Evolutionary conservation across 2,113 vertebrate genomes (phyloP), one percentile per base, ranked within the genome.

Genomic region (Tenrec ecaudatus): DNA sequence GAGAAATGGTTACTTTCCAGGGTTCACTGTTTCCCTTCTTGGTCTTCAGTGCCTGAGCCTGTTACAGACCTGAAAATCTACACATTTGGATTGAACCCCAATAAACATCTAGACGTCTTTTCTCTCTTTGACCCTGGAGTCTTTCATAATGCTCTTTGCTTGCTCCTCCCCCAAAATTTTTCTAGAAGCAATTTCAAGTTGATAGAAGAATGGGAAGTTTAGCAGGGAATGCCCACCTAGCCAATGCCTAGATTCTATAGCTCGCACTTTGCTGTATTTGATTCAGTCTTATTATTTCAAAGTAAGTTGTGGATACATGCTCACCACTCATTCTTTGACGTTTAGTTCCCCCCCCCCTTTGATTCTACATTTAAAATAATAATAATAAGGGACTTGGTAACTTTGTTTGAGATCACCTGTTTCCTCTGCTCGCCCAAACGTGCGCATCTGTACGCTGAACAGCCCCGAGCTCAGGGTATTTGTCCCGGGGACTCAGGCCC

Each of bases 1-100:
- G 69, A 53, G 82, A 75, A 15, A 71, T 17, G 1, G 27, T 31
- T 82, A 47, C 75, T 90, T 57, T 89, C n/a, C 58, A 85, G 6
- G 4, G 36, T 2, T 5, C 6, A 6, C 27, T 33, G 43, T 90
- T 95, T 97, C 91, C 81, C 31, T 81, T 88, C n/a, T n/a, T 60
- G 57, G 29, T 93, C 68, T 78, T 71, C 57, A 71, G 12, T 14
- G 69, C 23, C 23, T 66, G 0, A 38, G 3, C 1, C 0, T 47
- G 15, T 71, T 4, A 19, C n/a, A 6, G 84, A 20, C 71, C 58
- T 68, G 90, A 93, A 87, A 62, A 27, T 15, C 53, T 36, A 19
- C 36, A 25, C 38, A 60, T 79, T 25, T 76, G 53, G 22, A 33
- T 60, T 9, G 15, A 73, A 68, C 11, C 27, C 36, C 82, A 47